Percentiles rank a stretch among this genome's conserved stretches.
These are phyloP conservation scores for Egretta garzetta DNA, from an alignment of 2,113 vertebrate species.

Conservation along the genomic window DNA sequence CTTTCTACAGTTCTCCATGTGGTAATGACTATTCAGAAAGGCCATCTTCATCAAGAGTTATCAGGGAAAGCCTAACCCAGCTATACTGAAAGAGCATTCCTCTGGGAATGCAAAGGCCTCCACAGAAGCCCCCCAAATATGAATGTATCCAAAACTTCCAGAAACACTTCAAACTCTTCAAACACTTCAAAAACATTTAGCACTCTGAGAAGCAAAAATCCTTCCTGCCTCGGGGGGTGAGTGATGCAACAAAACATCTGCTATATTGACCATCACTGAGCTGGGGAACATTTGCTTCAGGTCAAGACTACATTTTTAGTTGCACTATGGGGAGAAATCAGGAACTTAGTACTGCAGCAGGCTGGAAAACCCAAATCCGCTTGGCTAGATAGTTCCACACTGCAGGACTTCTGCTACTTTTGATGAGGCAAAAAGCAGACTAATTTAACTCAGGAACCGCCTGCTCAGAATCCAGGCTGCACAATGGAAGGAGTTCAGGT, in stretches of 20 bases:
- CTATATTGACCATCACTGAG: not conserved
- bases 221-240: not conserved
- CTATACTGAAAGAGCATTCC: rapidly evolving
- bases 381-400: not conserved
- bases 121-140: not conserved
- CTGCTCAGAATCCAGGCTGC: not conserved
- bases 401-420: not conserved
- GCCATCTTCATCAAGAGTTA: not conserved
- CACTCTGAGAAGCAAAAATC: not conserved
- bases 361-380: not conserved
- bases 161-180: not conserved
- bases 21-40: not conserved
- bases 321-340: constrained; percentile 39
- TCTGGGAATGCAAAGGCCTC: not conserved
- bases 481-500: not conserved
- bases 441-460: not conserved
- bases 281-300: constrained; percentile 21
- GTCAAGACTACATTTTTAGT: not conserved
- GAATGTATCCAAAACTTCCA: not conserved
- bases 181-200: not conserved
- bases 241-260: constrained; percentile 47
- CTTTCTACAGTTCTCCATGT: not conserved
- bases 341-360: constrained; percentile 14
- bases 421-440: not conserved
- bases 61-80: not conserved